Evolutionary conservation across 2,888 invertebrate genomes (phyloP).

Genomic region (Endotricha flammealis): DNA sequence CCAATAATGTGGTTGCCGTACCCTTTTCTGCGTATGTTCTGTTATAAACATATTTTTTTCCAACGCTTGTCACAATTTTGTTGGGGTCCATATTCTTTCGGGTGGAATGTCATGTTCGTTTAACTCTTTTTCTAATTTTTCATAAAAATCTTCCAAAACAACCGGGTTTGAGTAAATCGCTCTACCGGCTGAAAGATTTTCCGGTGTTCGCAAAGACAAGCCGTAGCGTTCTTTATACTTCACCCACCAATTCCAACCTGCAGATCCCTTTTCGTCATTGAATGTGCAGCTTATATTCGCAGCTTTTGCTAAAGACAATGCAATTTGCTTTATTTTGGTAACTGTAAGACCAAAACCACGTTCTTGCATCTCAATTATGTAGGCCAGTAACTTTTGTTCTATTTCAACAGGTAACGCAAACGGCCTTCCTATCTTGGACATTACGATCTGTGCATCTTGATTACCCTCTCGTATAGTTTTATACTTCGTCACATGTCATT

Average conservation of each 20-base stretch:
- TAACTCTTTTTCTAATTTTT: not conserved
- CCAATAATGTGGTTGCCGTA: not conserved
- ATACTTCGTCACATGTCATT: slow-evolving; percentile 10
- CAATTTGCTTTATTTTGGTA: slow-evolving; percentile 15
- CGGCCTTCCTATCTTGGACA: slow-evolving; percentile 16
- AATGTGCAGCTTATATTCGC: slow-evolving; percentile 9
- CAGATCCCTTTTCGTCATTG: slow-evolving; percentile 13
- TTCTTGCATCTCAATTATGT: slow-evolving; percentile 12
- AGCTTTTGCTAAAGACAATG: slow-evolving; percentile 13
- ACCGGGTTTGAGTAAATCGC: not conserved
- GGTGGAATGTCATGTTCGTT: not conserved
- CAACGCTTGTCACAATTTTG: not conserved
- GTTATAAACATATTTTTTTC: slow-evolving; percentile 1
- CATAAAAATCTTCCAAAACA: not conserved
- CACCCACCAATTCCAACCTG: slow-evolving; percentile 17
- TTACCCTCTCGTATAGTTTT: slow-evolving; percentile 4
- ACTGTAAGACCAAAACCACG: slow-evolving; percentile 17
- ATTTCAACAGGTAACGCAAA: slow-evolving; percentile 12
- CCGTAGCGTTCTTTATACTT: slow-evolving; percentile 15
- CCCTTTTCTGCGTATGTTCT: not conserved
- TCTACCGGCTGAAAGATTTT: slow-evolving; percentile 13
- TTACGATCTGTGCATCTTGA: slow-evolving; percentile 13
- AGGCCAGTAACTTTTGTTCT: slow-evolving; percentile 7
- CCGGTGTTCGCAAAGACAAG: slow-evolving; percentile 16
- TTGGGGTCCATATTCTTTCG: not conserved